Percentiles rank a stretch among this genome's conserved stretches.
Conservation (phyloP, 2,888 invertebrate genomes). For the Fragum sueziense region DNA sequence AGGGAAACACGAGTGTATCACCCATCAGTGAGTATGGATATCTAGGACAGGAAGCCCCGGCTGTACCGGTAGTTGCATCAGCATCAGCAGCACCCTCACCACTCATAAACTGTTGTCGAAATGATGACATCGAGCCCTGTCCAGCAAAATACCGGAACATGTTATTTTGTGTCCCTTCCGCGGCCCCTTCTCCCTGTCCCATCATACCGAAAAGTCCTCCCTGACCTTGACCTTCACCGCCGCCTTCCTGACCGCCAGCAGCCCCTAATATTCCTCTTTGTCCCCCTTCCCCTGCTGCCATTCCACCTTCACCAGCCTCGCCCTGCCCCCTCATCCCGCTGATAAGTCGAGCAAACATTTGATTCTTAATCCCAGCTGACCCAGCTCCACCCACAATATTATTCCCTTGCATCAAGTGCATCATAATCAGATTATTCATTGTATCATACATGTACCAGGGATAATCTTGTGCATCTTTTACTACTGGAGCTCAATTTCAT, state of each 20-base stretch:
- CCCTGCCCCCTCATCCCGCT: background rate
- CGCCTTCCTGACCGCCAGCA: background rate
- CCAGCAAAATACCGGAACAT: background rate
- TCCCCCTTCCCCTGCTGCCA: background rate
- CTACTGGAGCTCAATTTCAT: no score
- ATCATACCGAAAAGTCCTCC: no score
- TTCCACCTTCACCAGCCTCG: background rate
- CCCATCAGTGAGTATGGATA: background rate
- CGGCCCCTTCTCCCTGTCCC: background rate
- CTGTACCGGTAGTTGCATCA: background rate
- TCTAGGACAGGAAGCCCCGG: background rate
- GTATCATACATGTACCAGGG: no score
- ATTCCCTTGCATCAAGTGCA: no score
- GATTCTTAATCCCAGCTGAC: no score
- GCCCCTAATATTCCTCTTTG: background rate
- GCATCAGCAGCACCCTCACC: no score
- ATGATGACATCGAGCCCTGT: no score
- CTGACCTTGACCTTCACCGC: background rate
- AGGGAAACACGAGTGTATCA: background rate
- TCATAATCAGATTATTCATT: no score
- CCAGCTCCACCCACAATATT: no score
- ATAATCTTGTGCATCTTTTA: no score
- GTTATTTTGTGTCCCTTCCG: background rate
- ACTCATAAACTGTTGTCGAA: background rate
- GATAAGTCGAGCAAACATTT: background rate